Conservation (phyloP, 2,888 invertebrate species). For the Phania funesta region DNA sequence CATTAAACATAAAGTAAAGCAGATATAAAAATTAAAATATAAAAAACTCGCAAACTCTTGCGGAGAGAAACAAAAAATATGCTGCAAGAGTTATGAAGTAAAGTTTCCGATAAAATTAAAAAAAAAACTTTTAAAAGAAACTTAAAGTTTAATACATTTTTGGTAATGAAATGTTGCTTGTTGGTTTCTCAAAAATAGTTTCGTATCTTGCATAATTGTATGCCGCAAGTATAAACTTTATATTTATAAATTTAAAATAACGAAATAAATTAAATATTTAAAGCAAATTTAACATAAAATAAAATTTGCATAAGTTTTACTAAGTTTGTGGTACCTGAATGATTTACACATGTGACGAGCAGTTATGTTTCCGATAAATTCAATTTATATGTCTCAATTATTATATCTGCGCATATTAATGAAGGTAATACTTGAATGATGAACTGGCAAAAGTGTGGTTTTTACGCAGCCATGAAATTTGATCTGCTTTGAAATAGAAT, state of each 20-base stretch:
- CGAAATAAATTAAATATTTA: too few species aligned
- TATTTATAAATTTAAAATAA: too few species aligned
- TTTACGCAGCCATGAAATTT: conserved; percentile 1
- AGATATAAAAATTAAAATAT: conserved; percentile 13
- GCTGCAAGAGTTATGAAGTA: conserved; percentile 24
- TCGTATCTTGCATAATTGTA: too few species aligned
- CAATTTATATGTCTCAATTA: too few species aligned
- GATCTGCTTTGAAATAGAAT: conserved; percentile 17
- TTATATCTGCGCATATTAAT: too few species aligned
- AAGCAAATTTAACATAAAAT: too few species aligned
- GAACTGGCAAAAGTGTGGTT: conserved; percentile 6
- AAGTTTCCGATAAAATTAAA: conserved; percentile 11
- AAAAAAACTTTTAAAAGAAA: background rate
- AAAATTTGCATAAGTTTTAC: too few species aligned
- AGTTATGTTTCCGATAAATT: too few species aligned
- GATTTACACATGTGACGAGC: too few species aligned
- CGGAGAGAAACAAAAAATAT: conserved; percentile 8
- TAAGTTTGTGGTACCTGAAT: too few species aligned
- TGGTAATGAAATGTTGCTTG: conserved; percentile 25
- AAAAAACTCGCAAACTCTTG: conserved; percentile 25
- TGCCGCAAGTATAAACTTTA: too few species aligned
- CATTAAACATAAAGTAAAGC: conserved; percentile 15
- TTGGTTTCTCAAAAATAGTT: background rate
- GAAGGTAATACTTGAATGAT: too few species aligned
- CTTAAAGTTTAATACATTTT: conserved; percentile 5